Evolutionary conservation across 2,888 invertebrate species (phyloP).

Genomic region (Carpatolechia fugitivella): DNA sequence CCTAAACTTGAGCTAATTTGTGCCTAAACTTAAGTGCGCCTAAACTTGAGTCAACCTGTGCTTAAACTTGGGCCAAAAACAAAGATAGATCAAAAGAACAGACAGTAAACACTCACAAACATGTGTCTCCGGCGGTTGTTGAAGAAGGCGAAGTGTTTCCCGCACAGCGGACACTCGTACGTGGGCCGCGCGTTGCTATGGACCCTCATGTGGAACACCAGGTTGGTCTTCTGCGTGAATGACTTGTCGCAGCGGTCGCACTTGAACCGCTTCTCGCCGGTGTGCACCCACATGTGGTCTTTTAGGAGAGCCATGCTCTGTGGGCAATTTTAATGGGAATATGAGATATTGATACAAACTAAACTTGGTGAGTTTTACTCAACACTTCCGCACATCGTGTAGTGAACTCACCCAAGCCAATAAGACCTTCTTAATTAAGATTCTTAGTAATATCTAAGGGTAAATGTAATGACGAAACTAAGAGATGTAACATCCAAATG

Average conservation of each 20-base stretch:
- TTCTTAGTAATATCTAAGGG: too few species aligned
- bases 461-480: too few species aligned
- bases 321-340: not conserved
- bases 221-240: conserved; percentile 64
- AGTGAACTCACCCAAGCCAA: too few species aligned
- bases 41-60: too few species aligned
- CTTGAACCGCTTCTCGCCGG: conserved; percentile 66
- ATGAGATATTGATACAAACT: not conserved
- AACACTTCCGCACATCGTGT: too few species aligned
- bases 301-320: conserved; percentile 66
- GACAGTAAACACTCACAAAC: conserved; percentile 72
- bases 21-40: too few species aligned
- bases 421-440: too few species aligned
- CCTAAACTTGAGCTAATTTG: too few species aligned
- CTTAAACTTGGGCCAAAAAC: too few species aligned
- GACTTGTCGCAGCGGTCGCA: conserved; percentile 66
- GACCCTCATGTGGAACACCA: conserved; percentile 61
- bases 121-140: conserved; percentile 66
- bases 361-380: too few species aligned
- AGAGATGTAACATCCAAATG: too few species aligned
- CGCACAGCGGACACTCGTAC: conserved; percentile 64
- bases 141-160: conserved; percentile 65
- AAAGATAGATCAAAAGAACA: too few species aligned
- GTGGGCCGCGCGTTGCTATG: conserved; percentile 51
- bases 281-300: conserved; percentile 70